Evolutionary conservation across 1,140 invertebrate species (phyloP), one percentile per base, ranked within the genome.

Genomic region (Leptestheria dahalacensis): DNA sequence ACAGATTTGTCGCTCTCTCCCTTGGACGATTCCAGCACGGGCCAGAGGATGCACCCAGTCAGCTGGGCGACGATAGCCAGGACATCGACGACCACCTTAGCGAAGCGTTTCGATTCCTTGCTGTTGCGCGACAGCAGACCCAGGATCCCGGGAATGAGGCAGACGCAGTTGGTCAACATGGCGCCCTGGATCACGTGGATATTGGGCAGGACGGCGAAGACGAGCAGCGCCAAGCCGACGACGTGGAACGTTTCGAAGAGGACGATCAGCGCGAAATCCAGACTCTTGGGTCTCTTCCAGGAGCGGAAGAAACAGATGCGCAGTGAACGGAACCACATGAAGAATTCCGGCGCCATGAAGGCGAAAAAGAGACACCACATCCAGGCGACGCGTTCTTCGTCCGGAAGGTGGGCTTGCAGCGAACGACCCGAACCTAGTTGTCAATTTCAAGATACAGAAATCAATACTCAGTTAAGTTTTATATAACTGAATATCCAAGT

Each of bases 91-190:
- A 90, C 78, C 2, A 86, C 82, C 71, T 91, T 84, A 2, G 88
- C 75, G 61, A 82, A 83, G 26, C 85, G 74, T 66, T 86, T 84
- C 0, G 85, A 84, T 68, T 91, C 86, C 66, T 84, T 83, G 33
- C 82, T 82, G 66, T 82, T 86, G 23, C 86, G 77, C 0, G 88
- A 91, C 1, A 91, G 68, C 48, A 92, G 68, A 82, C 82, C 79
- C 48, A 86, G 71, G n/a, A 88, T 72, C 47, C 82, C 83, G 0
- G 93, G 93, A 3, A 95, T 74, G 52, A 94, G 83, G 70, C 88
- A 94, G 18, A 96, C 79, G 66, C 88, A 94, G 72, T 93, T 95
- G 6, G 93, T 92, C 25, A 96, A 73, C 86, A 96, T 91, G 10
- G 90, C 84, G 2, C 88, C 91, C 72, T 91, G 88, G 33, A 95